Evolutionary conservation across 2,888 invertebrate genomes (phyloP).

Genomic region (Danaus chrysippus): DNA sequence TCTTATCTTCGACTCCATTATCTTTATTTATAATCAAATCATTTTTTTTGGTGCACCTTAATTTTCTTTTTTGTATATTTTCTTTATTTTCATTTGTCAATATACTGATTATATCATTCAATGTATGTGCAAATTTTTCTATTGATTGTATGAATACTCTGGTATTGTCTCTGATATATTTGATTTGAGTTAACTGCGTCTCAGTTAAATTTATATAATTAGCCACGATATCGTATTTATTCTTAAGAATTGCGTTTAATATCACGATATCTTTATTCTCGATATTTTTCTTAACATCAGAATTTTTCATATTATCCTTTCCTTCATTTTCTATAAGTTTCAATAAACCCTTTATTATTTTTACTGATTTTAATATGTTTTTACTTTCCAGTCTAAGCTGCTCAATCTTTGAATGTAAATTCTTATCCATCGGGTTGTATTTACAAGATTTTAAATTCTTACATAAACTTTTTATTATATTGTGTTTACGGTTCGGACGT

Average conservation of each 20-base stretch:
- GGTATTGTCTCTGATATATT: slow-evolving; percentile 53
- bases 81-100: slow-evolving; percentile 37
- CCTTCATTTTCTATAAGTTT: slow-evolving; percentile 23
- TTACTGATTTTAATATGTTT: slow-evolving; percentile 50
- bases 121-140: slow-evolving; percentile 50
- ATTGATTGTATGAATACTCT: slow-evolving; percentile 51
- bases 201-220: slow-evolving; percentile 36
- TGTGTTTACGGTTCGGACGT: slow-evolving; percentile 34
- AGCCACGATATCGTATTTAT: slow-evolving; percentile 30
- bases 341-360: slow-evolving; percentile 51
- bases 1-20: slow-evolving; percentile 31
- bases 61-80: slow-evolving; percentile 14
- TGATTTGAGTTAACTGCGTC: slow-evolving; percentile 46
- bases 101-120: slow-evolving; percentile 52
- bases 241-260: slow-evolving; percentile 48
- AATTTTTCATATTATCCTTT: slow-evolving; percentile 22
- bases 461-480: slow-evolving; percentile 48
- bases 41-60: slow-evolving; percentile 21
- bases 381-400: slow-evolving; percentile 49
- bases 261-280: slow-evolving; percentile 41
- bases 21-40: slow-evolving; percentile 18
- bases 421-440: slow-evolving; percentile 38
- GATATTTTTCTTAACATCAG: slow-evolving; percentile 25
- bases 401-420: slow-evolving; percentile 46
- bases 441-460: slow-evolving; percentile 48